These are phyloP conservation scores for Muntiacus reevesi DNA, from an alignment of 2,113 vertebrate species.

Conservation along the genomic window DNA sequence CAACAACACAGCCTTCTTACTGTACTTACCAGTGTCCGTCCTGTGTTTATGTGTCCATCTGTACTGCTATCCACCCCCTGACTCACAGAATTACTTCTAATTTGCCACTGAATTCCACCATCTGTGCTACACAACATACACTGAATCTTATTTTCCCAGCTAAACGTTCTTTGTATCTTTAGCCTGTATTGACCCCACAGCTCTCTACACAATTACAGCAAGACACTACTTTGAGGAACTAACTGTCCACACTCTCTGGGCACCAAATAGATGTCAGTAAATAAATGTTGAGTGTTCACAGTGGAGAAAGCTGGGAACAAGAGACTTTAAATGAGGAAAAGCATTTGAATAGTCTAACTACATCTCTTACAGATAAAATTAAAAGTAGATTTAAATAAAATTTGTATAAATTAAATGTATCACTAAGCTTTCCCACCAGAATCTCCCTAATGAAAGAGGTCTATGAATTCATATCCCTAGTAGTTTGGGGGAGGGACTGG, in stretches of 20 bases:
- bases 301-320: background rate
- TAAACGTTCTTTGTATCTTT: background rate
- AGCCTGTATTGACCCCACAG: background rate
- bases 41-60: background rate
- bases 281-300: background rate
- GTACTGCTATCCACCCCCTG: background rate
- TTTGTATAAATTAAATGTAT: background rate
- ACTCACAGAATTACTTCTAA: background rate
- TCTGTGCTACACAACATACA: background rate
- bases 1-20: fast-evolving
- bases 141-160: background rate
- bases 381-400: background rate
- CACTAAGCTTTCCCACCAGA: background rate
- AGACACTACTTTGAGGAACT: background rate
- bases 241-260: background rate
- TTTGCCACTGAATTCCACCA: background rate
- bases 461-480: background rate
- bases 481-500: background rate
- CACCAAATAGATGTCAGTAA: background rate
- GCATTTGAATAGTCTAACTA: background rate
- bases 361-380: background rate
- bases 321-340: background rate
- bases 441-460: background rate
- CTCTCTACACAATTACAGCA: background rate
- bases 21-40: too few species aligned